Conservation (phyloP, 2,113 vertebrate genomes). For the Andinoacara biseriatus region DNA sequence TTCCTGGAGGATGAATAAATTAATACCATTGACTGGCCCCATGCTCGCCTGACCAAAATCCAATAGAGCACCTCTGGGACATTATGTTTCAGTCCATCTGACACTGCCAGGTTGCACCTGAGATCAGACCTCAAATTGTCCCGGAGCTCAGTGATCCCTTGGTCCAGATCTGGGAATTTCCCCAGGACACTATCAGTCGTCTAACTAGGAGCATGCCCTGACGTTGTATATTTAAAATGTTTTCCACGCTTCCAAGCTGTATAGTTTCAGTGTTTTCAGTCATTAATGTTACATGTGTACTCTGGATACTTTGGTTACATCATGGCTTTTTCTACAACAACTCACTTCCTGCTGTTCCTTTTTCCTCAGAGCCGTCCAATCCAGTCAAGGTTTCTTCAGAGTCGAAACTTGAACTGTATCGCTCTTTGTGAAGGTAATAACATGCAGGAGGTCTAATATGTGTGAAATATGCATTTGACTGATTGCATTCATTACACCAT, state of each 20-base stretch:
- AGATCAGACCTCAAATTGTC: no score
- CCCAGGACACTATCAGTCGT: no score
- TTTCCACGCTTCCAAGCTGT: neutral
- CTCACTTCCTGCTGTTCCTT: neutral
- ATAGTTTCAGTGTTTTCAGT: neutral
- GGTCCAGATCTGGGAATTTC: no score
- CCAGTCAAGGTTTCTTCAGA: conserved; percentile 98
- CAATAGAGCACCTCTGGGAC: no score
- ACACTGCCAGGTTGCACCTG: no score
- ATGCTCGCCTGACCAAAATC: no score
- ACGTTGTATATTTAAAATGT: neutral
- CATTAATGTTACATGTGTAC: neutral
- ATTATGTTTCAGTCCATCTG: no score
- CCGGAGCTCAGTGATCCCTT: no score
- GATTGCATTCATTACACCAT: neutral
- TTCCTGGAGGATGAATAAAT: no score
- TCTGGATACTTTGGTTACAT: neutral
- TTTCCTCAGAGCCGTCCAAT: conserved; percentile 89
- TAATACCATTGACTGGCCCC: no score
- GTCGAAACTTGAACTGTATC: conserved; percentile 98
- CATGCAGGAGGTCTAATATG: neutral
- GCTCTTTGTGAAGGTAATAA: conserved; percentile 96
- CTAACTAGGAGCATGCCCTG: no score
- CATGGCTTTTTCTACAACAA: neutral
- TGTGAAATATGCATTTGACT: neutral